These are phyloP conservation scores for Auanema freiburgensis DNA, from an alignment of 2,888 invertebrate genomes.

Conservation along the genomic window DNA sequence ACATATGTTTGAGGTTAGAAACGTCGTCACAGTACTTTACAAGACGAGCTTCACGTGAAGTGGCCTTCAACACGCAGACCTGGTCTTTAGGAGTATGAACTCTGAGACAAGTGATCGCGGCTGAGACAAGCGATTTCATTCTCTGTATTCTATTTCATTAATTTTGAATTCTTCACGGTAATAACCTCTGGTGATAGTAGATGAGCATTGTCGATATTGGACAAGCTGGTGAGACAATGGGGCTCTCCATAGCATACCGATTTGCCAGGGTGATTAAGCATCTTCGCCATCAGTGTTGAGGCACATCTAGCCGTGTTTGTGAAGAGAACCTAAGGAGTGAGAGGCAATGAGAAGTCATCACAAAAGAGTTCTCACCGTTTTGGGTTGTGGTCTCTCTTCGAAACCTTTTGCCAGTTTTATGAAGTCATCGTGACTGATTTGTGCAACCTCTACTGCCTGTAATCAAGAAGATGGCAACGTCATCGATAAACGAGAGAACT, in stretches of 20 bases:
- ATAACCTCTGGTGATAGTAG: not conserved
- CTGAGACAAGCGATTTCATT: conserved; percentile 8
- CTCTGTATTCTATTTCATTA: too few species aligned
- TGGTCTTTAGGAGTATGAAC: conserved; percentile 17
- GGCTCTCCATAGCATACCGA: conserved; percentile 23
- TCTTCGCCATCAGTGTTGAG: conserved; percentile 25
- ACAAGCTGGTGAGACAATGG: conserved; percentile 14
- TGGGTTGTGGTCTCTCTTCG: conserved; percentile 5
- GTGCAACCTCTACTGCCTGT: not conserved
- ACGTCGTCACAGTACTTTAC: conserved; percentile 14
- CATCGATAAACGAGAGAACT: too few species aligned
- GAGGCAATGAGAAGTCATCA: not conserved
- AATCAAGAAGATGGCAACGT: too few species aligned
- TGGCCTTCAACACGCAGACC: conserved; percentile 23
- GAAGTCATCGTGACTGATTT: too few species aligned
- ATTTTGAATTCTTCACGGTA: too few species aligned
- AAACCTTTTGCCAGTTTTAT: not conserved
- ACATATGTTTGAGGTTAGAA: conserved; percentile 22
- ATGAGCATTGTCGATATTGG: conserved; percentile 10
- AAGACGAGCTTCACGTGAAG: conserved; percentile 20
- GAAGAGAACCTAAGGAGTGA: conserved; percentile 18
- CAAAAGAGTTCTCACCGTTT: conserved; percentile 4
- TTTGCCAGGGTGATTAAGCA: conserved; percentile 18
- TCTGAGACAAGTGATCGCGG: conserved; percentile 18
- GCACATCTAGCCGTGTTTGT: conserved; percentile 29